Evolutionary conservation across 2,113 vertebrate genomes (phyloP), one percentile per base, ranked within the genome.

Genomic region (Mungos mungo): DNA sequence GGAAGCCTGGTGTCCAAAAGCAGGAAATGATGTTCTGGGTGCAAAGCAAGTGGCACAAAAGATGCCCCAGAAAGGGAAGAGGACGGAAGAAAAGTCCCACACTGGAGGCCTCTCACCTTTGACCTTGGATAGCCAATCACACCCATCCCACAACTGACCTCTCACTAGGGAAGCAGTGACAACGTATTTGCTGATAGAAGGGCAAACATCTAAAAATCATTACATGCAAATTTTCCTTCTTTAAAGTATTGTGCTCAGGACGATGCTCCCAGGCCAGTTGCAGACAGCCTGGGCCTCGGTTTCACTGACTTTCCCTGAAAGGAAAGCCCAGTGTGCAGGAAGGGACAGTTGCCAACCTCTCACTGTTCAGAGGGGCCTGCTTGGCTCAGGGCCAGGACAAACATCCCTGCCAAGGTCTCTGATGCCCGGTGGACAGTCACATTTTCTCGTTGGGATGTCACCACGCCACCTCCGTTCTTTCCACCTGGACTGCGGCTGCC

Each of bases 401-500:
- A 85, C 16, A 68, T 47, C 25, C 31, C 13, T 27, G 54, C 21
- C 45, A 79, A 72, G 13, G 45, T 90, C n/a, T 89, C 81, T 68
- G 96, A 79, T 25, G 23, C 45, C 33, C 38, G 52, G 41, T 23
- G 35, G 45, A 66, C 27, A 41, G 38, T 3, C 45, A 66, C 29
- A 41, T 66, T 54, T 54, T 79, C 71, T 12, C 31, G 19, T 13
- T 25, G 29, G 60, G 38, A 66, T 27, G 25, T 68, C 52, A 54
- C 25, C 52, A 63, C 11, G 1, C 2, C 16, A 4, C 29, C 19
- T 65, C 52, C 50, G 19, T 25, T 13, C 45, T 84, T 72, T 80
- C 50, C 38, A 38, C 18, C 31, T 15, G 10, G 1, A 18, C n/a
- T 33, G 23, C 13, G 16, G 11, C 5, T 3, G 0, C 71, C 41